phyloP scores from a whole-genome alignment of 1,140 invertebrate genomes.

The Sinonovacula constricta region DNA sequence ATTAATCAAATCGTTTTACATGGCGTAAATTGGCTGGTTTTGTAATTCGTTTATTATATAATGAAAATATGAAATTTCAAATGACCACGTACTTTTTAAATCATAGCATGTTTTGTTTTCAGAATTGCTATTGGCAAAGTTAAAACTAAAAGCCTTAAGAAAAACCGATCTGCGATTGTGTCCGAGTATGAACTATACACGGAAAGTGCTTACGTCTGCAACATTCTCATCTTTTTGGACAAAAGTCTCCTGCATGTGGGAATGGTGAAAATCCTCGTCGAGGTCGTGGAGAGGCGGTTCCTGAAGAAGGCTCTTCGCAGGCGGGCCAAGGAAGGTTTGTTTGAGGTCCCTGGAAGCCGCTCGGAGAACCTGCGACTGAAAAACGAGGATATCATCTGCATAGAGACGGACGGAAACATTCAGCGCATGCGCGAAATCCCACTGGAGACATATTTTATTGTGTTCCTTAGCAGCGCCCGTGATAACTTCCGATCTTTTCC shows the following conservation, averaged over 20 bases:
- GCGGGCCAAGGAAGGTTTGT: conserved; percentile 55
- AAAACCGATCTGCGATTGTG: conserved; percentile 38
- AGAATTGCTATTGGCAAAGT: conserved; percentile 58
- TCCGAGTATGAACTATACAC: conserved; percentile 55
- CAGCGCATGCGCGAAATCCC: conserved; percentile 54
- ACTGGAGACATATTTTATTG: conserved; percentile 55
- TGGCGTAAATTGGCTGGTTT: no score
- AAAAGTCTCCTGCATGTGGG: conserved; percentile 50
- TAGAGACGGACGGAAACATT: conserved; percentile 60
- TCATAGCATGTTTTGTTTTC: no score
- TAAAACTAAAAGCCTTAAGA: conserved; percentile 48
- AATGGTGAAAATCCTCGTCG: conserved; percentile 56
- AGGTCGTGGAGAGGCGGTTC: conserved; percentile 58
- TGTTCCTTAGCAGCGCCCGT: conserved; percentile 53
- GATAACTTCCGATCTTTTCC: conserved; percentile 60
- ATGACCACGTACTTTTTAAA: no score
- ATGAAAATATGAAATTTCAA: no score
- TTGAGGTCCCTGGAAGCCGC: conserved; percentile 59
- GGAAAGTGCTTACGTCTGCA: conserved; percentile 53
- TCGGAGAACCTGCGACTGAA: conserved; percentile 50
- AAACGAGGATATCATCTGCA: conserved; percentile 56
- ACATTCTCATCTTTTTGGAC: conserved; percentile 56
- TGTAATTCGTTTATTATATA: no score
- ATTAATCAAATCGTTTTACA: no score
- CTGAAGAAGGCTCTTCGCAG: conserved; percentile 47